Evolutionary conservation across 2,888 invertebrate species (phyloP).

Genomic region (Spodoptera picta): DNA sequence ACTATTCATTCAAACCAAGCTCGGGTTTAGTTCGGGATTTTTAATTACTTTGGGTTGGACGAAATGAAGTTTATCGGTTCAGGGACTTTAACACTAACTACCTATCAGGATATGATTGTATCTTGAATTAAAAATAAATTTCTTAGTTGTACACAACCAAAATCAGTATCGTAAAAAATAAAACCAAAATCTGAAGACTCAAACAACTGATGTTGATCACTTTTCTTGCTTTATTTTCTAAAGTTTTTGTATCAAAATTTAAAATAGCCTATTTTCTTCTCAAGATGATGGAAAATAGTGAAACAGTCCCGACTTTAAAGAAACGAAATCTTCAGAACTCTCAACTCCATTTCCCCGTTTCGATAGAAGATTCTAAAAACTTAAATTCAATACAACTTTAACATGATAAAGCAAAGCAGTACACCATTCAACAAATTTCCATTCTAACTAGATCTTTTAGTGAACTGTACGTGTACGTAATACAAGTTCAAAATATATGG

Average conservation of each 20-base stretch:
- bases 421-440: no score
- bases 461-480: no score
- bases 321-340: conserved; percentile 43
- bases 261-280: conserved; percentile 11
- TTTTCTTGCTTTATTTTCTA: neutral
- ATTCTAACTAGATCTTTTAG: no score
- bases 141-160: no score
- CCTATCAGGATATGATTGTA: no score
- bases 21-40: neutral
- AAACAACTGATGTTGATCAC: neutral
- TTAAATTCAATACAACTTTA: conserved; percentile 46
- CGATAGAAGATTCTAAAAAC: conserved; percentile 17
- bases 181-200: neutral
- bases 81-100: no score
- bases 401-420: conserved; percentile 2
- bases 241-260: conserved; percentile 28
- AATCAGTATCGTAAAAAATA: no score
- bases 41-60: no score
- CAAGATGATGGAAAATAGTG: conserved; percentile 11
- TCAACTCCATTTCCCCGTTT: conserved; percentile 24
- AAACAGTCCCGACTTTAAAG: conserved; percentile 41
- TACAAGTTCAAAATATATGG: no score
- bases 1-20: conserved; percentile 2
- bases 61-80: no score
- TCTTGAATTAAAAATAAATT: no score